Percentiles rank a stretch among this genome's conserved stretches.
Conservation (phyloP, 2,113 vertebrate genomes). For the Rallus limicola region DNA sequence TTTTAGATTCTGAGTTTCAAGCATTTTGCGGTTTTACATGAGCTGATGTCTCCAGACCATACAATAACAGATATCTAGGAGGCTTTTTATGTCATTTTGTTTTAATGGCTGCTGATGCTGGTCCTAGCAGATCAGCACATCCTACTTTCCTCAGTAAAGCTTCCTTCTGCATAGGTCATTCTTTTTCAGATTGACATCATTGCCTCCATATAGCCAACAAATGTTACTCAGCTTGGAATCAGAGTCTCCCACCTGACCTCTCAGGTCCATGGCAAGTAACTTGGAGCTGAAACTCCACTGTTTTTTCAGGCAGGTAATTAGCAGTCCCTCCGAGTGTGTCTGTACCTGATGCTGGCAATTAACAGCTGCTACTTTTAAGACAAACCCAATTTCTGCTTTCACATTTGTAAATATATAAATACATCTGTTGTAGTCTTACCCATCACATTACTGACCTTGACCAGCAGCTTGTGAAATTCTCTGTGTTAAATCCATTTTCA, state of each 20-base stretch:
- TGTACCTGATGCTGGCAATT: not conserved
- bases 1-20: not conserved
- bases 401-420: slow-evolving; percentile 25
- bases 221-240: not conserved
- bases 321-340: not conserved
- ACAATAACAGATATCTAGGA: not conserved
- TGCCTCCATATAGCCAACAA: not conserved
- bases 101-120: not conserved
- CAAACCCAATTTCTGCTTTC: slow-evolving; percentile 1
- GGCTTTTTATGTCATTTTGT: not conserved
- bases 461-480: not conserved
- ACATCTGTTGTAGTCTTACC: not conserved
- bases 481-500: not conserved
- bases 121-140: not conserved
- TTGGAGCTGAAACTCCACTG: not conserved
- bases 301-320: slow-evolving; percentile 2
- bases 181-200: not conserved
- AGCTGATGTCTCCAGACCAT: not conserved
- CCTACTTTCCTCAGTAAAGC: not conserved
- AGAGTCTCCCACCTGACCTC: not conserved
- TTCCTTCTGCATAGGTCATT: not conserved
- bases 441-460: slow-evolving; percentile 18
- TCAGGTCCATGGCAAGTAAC: not conserved
- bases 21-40: not conserved
- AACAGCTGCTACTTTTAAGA: slow-evolving; percentile 43